These are phyloP conservation scores for Gallinago undulata DNA, from an alignment of 2,113 vertebrate species.

Conservation along the genomic window DNA sequence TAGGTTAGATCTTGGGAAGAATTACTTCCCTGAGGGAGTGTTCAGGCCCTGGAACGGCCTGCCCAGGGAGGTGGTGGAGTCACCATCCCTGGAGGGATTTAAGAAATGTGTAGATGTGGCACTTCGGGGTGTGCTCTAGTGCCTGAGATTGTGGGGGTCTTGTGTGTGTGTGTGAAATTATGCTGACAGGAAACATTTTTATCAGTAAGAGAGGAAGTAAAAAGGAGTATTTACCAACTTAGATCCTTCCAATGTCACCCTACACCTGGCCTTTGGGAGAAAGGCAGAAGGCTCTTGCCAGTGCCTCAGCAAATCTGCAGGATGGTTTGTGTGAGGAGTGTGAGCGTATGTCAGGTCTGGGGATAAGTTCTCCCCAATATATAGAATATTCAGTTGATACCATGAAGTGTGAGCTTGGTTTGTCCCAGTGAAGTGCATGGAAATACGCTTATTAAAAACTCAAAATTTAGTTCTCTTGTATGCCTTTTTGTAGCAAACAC, in stretches of 20 bases:
- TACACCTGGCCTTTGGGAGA: background rate
- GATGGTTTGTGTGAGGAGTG: background rate
- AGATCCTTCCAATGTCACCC: background rate
- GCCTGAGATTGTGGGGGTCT: too few relatives aligned
- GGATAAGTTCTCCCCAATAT: background rate
- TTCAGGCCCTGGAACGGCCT: too few relatives aligned
- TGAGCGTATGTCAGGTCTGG: accelerated
- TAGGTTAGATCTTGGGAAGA: too few relatives aligned
- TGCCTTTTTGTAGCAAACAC: background rate
- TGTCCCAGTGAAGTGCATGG: background rate
- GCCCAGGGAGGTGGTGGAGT: too few relatives aligned
- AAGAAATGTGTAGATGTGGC: too few relatives aligned
- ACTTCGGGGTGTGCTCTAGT: too few relatives aligned
- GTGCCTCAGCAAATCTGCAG: background rate
- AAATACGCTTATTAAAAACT: background rate
- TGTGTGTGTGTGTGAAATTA: background rate
- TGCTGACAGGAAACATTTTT: background rate
- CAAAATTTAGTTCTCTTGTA: background rate
- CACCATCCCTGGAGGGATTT: too few relatives aligned
- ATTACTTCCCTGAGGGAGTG: too few relatives aligned
- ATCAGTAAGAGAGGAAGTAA: background rate
- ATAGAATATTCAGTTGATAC: background rate
- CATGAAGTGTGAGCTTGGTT: background rate
- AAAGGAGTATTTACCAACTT: background rate
- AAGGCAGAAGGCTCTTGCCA: background rate